Evolutionary conservation across 2,797 vertebrate genomes (phyloP).

Genomic region (Macroramphosus scolopax): DNA sequence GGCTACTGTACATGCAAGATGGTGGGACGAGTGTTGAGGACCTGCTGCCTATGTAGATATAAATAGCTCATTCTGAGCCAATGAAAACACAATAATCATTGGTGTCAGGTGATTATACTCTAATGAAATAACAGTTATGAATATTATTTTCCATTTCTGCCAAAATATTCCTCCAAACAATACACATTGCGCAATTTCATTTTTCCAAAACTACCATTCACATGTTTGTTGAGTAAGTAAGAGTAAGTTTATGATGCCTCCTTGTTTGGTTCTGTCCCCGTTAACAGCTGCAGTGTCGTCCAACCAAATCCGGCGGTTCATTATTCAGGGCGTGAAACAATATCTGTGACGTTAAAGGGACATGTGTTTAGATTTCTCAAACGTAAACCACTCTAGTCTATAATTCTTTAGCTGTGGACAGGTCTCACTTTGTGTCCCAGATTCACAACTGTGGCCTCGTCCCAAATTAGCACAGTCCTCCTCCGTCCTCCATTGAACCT

Average conservation of each 20-base stretch:
- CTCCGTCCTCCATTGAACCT: slow-evolving; percentile 23
- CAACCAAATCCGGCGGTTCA: background rate
- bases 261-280: background rate
- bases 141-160: no score
- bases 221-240: background rate
- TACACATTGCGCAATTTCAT: no score
- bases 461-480: slow-evolving; percentile 43
- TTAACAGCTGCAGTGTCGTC: background rate
- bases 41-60: no score
- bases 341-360: background rate
- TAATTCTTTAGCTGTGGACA: slow-evolving; percentile 13
- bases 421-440: slow-evolving; percentile 22
- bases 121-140: no score
- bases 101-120: no score
- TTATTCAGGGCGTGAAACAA: background rate
- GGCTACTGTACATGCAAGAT: no score
- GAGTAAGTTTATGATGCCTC: background rate
- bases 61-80: no score
- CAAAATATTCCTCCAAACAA: no score
- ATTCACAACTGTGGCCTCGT: slow-evolving; percentile 28
- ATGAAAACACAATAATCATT: no score
- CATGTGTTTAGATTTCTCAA: no score
- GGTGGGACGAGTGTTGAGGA: no score
- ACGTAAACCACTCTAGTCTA: no score
- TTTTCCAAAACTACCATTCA: background rate